Evolutionary conservation across 1,140 invertebrate species (phyloP), one percentile per base, ranked within the genome.

Genomic region (Apis dorsata): DNA sequence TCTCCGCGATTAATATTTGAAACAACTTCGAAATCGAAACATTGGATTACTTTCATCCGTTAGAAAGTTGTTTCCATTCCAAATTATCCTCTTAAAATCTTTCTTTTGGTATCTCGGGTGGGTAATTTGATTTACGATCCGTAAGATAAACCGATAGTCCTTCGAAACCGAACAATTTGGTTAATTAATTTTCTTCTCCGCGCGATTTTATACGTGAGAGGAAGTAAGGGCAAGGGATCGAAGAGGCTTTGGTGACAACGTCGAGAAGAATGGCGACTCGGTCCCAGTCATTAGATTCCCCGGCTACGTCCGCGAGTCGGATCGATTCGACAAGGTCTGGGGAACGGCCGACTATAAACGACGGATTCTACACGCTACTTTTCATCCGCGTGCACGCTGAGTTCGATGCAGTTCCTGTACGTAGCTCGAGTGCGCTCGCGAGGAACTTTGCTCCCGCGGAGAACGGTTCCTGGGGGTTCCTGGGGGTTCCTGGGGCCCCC

Each of bases 281-380:
- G n/a, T 15, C 57, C 19, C 49, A 62, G 60, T 76, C 74, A 65
- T 76, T 76, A 76, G 15, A 49, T 15, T 53, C 24, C 60, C 13
- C 24, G 49, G 44, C n/a, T 34, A 65, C 24, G 60, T 65, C 59
- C 49, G 62, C 74, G 62, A 76, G 49, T 34, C 62, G 17, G 21
- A 76, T 76, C 74, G 74, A 76, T 76, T 76, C 60, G 60, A 51
- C 24, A 65, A 10, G 74, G 60, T 76, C 74, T 11, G 74, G 60
- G n/a, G 44, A 63, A 75, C 73, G 59, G 59, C 17, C 49, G 44
- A 59, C 60, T 65, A 65, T 65, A 65, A 76, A 65, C 74, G 74
- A 34, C 49, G 9, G n/a, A 76, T 76, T 76, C 60, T 65, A 65
- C 74, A 76, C 74, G 74, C 60, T 65, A 76, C 24, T 65, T 65